Evolutionary conservation across 2,888 invertebrate species (phyloP), one percentile per base, ranked within the genome.

Genomic region (Leptinotarsa haldemani): DNA sequence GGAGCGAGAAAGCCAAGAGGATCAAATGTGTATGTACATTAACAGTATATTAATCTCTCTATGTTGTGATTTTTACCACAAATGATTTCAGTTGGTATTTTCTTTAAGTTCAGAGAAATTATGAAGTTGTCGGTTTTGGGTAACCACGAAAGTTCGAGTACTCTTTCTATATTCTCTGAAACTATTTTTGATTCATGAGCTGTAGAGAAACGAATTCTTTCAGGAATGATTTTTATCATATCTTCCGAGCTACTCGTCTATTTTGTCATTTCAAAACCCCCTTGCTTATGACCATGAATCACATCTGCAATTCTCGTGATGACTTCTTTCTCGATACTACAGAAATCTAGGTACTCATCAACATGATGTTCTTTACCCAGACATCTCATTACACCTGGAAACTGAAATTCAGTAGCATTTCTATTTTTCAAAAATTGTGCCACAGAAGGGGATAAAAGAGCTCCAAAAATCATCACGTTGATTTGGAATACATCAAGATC

Each of bases 361-460:
- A 56, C 58, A 22, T 56, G 18, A 22, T 63, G 15, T 15, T 63
- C 30, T n/a, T 63, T 63, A 9, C 22, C 15, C 20, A 63, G 1
- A 16, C 16, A 16, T 30, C 22, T 18, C 2, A 22, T 22, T 20
- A 63, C 4, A 30, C 52, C 66, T 18, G 50, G 66, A 20, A 20
- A 50, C 13, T 50, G 1, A 48, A 56, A 56, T 4, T 40, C 18
- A 20, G 16, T 25, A 40, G 69, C 69, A 56, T 69, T 69, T 47
- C 12, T 69, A 25, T 69, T 61, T 16, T 69, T 69, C 25, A 69
- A 61, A n/a, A 61, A 69, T 58, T 69, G 40, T 25, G 58, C 69
- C n/a, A 40, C 46, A 9, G 69, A 58, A 58, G 69, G 69, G 1
- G 58, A 61, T 18, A 3, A n/a, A n/a, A n/a, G n/a, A n/a, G n/a